Evolutionary conservation across 2,797 vertebrate genomes (phyloP).

Genomic region (Cacajao melanocephalus): DNA sequence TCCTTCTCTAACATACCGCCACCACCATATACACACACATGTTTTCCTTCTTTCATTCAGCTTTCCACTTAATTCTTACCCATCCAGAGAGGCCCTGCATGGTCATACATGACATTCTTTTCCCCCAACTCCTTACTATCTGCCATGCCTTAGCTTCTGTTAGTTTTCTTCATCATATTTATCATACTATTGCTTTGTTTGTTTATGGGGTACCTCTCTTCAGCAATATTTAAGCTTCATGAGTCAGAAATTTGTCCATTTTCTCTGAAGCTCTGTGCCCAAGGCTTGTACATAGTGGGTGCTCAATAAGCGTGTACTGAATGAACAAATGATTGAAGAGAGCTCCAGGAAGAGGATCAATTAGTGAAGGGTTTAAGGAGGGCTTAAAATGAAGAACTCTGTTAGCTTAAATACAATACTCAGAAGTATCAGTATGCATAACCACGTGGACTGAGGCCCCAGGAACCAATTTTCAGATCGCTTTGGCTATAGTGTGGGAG

Average conservation of each 20-base stretch:
- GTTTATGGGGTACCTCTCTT: neutral
- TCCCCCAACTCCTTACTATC: neutral
- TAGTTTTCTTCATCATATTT: neutral
- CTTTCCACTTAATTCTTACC: neutral
- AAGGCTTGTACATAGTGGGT: neutral
- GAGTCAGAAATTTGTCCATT: neutral
- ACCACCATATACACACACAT: neutral
- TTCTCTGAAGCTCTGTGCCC: neutral
- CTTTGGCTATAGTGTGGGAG: fast-evolving
- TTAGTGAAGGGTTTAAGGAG: neutral
- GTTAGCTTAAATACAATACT: neutral
- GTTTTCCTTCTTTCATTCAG: neutral
- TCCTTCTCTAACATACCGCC: neutral
- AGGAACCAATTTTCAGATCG: neutral
- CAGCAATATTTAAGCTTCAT: neutral
- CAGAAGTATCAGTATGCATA: neutral
- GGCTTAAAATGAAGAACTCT: neutral
- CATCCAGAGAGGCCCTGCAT: neutral
- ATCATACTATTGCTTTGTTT: neutral
- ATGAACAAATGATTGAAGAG: neutral
- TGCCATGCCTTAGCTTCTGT: neutral
- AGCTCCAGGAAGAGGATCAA: neutral
- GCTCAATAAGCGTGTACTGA: neutral
- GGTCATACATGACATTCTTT: neutral
- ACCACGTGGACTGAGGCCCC: neutral